Evolutionary conservation across 2,888 invertebrate genomes (phyloP), one percentile per base, ranked within the genome.

Genomic region (Smittia aterrima): DNA sequence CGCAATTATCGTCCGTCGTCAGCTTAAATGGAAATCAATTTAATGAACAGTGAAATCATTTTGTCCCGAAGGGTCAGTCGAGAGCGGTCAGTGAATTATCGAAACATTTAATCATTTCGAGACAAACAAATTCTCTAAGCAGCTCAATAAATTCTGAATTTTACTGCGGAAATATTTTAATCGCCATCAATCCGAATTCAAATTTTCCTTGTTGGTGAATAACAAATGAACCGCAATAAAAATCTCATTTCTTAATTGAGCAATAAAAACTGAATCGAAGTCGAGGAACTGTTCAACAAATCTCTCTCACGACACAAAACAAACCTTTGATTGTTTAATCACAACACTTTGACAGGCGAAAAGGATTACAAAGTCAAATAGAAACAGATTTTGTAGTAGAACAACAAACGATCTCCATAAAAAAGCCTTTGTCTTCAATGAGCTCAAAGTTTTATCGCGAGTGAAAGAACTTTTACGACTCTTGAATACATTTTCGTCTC

Each of bases 141-240:
- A 58, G 18, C 22, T 6, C 16, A n/a, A 20, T 22, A 58, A 22
- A 58, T 3, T 22, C 58, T 18, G 7, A 58, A 47, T 47, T 6
- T 47, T n/a, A 47, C 11, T 22, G 58, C 6, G 1, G 64, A 64
- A 27, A n/a, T 27, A 3, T 6, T 64, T 64, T 64, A 27, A 27
- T 27, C 16, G 7, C 25, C 20, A 64, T 6, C 3, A 18, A 6
- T 22, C 4, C 20, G 13, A 27, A 64, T 25, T 64, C 64, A 64
- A 64, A 64, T 20, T 64, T 27, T 22, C 18, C 3, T 22, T 27
- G 16, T 22, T 27, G 27, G 7, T 16, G 58, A 58, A 58, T 18
- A 25, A 25, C 27, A 64, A 64, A 64, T 64, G 27, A 64, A 64
- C 4, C 9, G 58, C 22, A 58, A 58, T 58, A 58, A 64, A 64